phyloP scores from a whole-genome alignment of 2,797 vertebrate species.

The Intellagama lesueurii region DNA sequence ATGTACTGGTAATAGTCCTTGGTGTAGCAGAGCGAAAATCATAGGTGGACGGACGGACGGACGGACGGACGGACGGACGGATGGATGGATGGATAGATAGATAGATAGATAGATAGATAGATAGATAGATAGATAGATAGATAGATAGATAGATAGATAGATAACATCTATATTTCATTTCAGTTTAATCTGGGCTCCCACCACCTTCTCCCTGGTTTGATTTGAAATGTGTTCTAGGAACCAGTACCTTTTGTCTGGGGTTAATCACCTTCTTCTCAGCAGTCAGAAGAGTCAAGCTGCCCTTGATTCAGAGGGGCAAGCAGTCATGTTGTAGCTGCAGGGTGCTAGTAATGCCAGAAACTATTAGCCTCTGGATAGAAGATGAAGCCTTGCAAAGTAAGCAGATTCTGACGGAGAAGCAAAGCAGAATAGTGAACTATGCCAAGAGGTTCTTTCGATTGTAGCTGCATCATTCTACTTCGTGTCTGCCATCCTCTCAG shows the following conservation, averaged over 20 bases:
- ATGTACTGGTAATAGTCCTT: neutral
- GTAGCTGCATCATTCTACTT: neutral
- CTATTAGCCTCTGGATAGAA: neutral
- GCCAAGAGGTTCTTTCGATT: neutral
- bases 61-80: no score
- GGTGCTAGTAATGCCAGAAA: slow-evolving; percentile 12
- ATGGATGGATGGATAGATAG: neutral
- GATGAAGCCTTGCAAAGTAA: slow-evolving; percentile 6
- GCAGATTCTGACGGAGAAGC: neutral
- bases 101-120: no score
- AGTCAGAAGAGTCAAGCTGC: slow-evolving; percentile 8
- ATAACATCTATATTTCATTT: no score
- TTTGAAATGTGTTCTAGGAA: slow-evolving; percentile 15
- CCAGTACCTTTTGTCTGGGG: neutral
- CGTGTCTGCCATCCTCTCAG: neutral
- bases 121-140: no score
- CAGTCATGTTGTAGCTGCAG: neutral
- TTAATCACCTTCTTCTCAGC: slow-evolving; percentile 20
- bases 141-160: no score
- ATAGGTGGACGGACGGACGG: no score
- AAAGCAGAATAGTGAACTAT: neutral
- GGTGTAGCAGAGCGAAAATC: neutral
- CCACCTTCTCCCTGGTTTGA: neutral
- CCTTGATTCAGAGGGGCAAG: slow-evolving; percentile 9
- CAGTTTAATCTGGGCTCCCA: neutral